Base-by-base conservation (phyloP, 2,888 invertebrate species). In the Notocelia uddmanniana region DNA sequence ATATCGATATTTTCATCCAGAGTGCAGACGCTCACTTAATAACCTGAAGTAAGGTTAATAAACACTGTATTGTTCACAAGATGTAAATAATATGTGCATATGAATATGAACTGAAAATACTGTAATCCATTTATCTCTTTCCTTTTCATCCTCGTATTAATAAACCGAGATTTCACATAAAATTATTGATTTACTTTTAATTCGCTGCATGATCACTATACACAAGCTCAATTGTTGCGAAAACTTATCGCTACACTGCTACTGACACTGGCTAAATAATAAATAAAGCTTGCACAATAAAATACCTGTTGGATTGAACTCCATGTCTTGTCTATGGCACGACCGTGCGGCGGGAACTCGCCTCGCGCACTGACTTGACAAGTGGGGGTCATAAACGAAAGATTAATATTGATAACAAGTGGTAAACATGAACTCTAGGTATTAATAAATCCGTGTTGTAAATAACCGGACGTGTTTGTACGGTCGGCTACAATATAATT, bases 261-360 rank as follows among this genome's bases (percentile, higher is more conserved):
- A 45, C 15, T 8, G 45, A 45, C 15, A 45, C 45, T 45, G 45
- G 6, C n/a, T 13, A 5, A 21, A 19, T 19, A 52, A 52, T 26
- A 54, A 23, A 54, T 52, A 52, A 26, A 9, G 21, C 23, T 55
- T 15, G 15, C 6, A 26, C 9, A n/a, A 10, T 13, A 54, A 31
- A 19, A 13, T 70, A 70, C 70, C 70, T 58, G 64, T 64, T 3
- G 70, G 37, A 26, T 59, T 55, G 13, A 70, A 70, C 26, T 58
- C 70, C 70, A 70, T 70, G 11, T 45, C 50, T 34, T n/a, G 9
- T 31, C 26, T 48, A 13, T 63, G 13, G n/a, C 34, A 34, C 62
- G 52, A 21, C 62, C 62, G 21, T n/a, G n/a, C 45, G 9, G 18
- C 45, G 62, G 62, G 54, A 23, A 41, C 15, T 6, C 55, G 31